phyloP scores from a whole-genome alignment of 1,140 invertebrate species.

The Drosophila kikkawai region DNA sequence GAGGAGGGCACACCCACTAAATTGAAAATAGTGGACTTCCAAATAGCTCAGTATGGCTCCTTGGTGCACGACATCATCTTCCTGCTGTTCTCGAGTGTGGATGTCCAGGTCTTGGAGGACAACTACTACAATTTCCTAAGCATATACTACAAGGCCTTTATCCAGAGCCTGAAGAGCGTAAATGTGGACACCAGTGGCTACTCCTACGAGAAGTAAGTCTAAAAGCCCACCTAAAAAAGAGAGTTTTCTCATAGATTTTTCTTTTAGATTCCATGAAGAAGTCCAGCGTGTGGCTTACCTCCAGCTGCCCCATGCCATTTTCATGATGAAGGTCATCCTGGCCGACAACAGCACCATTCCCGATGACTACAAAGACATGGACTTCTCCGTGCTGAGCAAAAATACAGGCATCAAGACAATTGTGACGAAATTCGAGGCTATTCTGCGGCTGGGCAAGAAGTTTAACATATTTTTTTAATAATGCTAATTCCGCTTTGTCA shows the following conservation, averaged over 20 bases:
- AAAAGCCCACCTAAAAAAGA: too few relatives aligned
- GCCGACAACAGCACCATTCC: slow-evolving; percentile 69
- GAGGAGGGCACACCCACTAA: slow-evolving; percentile 81
- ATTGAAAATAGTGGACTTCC: slow-evolving; percentile 88
- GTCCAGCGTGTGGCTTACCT: slow-evolving; percentile 61
- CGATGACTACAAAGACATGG: slow-evolving; percentile 73
- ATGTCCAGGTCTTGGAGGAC: slow-evolving; percentile 81
- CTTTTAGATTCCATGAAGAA: slow-evolving; percentile 66
- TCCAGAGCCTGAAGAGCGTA: slow-evolving; percentile 75
- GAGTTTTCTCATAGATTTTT: neutral
- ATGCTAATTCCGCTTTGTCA: neutral
- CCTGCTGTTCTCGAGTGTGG: slow-evolving; percentile 87
- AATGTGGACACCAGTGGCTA: slow-evolving; percentile 60
- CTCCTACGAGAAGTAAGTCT: slow-evolving; percentile 57
- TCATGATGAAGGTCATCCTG: slow-evolving; percentile 77
- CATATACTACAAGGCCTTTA: slow-evolving; percentile 86
- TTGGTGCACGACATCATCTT: slow-evolving; percentile 87
- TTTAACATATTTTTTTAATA: slow-evolving; percentile 75
- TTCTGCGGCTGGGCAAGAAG: slow-evolving; percentile 64
- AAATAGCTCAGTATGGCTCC: slow-evolving; percentile 86
- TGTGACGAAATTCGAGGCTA: slow-evolving; percentile 55
- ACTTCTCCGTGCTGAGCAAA: slow-evolving; percentile 57
- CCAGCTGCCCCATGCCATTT: slow-evolving; percentile 70
- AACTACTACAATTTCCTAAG: slow-evolving; percentile 85
- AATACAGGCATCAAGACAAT: slow-evolving; percentile 60